Evolutionary conservation across 1,140 invertebrate species (phyloP), one percentile per base, ranked within the genome.

Genomic region (Atta cephalotes): DNA sequence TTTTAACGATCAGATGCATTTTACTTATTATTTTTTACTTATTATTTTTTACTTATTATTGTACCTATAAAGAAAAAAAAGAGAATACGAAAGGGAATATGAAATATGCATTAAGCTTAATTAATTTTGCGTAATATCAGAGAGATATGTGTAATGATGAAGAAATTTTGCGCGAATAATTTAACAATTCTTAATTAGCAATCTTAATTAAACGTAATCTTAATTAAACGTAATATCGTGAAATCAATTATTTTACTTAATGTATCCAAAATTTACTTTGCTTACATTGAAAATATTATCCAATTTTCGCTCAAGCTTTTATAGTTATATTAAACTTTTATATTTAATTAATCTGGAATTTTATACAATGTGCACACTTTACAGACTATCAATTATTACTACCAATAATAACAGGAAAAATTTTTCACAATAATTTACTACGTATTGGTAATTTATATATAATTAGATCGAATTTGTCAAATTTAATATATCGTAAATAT

Each of bases 161-260:
- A 65, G 14, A 49, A 65, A 85, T 53, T 25, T 63, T 7, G 4
- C 14, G 39, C 3, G 28, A 0, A 1, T 87, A 58, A 53, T 74
- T 87, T 49, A 70, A 85, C n/a, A 16, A 49, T 39, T 82, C 16
- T 76, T 68, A 85, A 81, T 71, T 79, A 76, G 56, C 31, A 18
- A 45, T 49, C 28, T 72, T 39, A 81, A 71, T 39, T 58, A 65
- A 21, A 21, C 21, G 18, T 21, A 62, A 21, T 21, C 21, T 21
- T 21, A 21, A 21, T 76, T 66, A 45, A 63, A 68, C 21, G 7
- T 31, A 28, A 25, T 88, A 45, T 39, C 53, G 31, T 21, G 14
- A 39, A 70, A 77, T 71, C 53, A 21, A 74, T 86, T 88, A 85
- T 1, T 31, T 3, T 51, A 5, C 5, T 35, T n/a, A 63, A 60